A percentile compares a stretch with the other conserved stretches of the same genome.
Conservation (phyloP, 2,113 vertebrate species). For the Myotis lucifugus region DNA sequence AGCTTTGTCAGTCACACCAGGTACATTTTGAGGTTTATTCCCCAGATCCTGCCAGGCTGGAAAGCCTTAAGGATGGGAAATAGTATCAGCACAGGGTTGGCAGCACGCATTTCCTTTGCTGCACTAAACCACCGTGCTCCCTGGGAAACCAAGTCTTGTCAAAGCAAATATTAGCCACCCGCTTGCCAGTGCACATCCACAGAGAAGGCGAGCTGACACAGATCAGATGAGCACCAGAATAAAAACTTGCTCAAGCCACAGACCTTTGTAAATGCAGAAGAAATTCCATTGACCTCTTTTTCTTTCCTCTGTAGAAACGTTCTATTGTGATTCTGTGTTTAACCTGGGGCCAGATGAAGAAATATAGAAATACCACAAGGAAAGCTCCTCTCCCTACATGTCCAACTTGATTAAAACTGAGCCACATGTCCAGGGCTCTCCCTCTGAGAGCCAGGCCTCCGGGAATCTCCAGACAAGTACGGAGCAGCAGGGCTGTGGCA, state of each 20-base stretch:
- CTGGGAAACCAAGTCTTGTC: not conserved
- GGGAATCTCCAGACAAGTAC: not conserved
- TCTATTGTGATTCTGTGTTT: slow-evolving; percentile 38
- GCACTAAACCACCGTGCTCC: not conserved
- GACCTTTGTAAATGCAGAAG: slow-evolving; percentile 46
- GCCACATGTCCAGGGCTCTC: not conserved
- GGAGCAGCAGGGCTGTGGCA: not conserved
- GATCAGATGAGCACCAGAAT: slow-evolving; percentile 19
- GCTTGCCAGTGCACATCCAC: not conserved
- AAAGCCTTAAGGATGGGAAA: not conserved
- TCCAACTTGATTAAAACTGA: slow-evolving; percentile 62
- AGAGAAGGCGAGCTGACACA: not conserved
- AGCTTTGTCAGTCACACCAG: not conserved
- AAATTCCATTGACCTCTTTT: slow-evolving; percentile 57
- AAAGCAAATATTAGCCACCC: slow-evolving; percentile 13
- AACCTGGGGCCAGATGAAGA: slow-evolving; percentile 49
- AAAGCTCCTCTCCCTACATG: not conserved
- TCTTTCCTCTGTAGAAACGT: slow-evolving; percentile 6
- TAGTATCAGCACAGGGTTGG: not conserved
- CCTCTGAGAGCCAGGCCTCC: not conserved
- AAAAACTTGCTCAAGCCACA: slow-evolving; percentile 41
- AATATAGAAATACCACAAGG: slow-evolving; percentile 32
- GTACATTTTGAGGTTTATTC: slow-evolving; percentile 4
- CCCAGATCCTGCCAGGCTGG: not conserved
- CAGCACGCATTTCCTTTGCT: not conserved